Evolutionary conservation across 1,140 invertebrate genomes (phyloP).

Genomic region (Cataglyphis hispanica): DNA sequence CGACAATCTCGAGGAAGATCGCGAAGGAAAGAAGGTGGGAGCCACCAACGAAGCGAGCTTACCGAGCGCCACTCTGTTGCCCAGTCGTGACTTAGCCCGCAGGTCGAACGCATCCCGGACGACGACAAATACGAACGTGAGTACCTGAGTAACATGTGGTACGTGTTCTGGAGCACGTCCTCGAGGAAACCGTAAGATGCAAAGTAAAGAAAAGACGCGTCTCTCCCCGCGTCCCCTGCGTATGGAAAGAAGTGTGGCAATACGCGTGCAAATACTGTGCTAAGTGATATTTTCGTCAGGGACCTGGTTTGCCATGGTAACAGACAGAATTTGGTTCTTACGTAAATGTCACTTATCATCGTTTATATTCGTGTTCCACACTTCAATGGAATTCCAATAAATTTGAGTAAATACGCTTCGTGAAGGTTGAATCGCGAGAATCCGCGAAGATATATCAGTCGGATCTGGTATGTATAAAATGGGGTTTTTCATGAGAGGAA

Average conservation of each 20-base stretch:
- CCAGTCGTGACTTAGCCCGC: conserved; percentile 85
- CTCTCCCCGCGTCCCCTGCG: not conserved
- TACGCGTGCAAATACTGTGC: conserved; percentile 3
- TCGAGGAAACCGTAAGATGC: not conserved
- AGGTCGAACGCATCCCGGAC: conserved; percentile 81
- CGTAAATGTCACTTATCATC: conserved; percentile 19
- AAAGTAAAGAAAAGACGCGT: conserved; percentile 54
- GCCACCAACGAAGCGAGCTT: conserved; percentile 76
- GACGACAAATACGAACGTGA: conserved; percentile 75
- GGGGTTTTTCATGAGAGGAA: not conserved
- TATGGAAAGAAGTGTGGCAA: not conserved
- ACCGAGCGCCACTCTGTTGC: conserved; percentile 73
- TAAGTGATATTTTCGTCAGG: conserved; percentile 27
- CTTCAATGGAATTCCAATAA: conserved; percentile 1
- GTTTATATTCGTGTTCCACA: not conserved
- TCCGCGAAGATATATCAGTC: not conserved
- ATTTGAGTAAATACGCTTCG: conserved; percentile 11
- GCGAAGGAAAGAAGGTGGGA: conserved; percentile 76
- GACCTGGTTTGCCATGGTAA: not conserved
- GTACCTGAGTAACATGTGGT: conserved; percentile 73
- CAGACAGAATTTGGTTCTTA: not conserved
- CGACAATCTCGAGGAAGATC: conserved; percentile 70
- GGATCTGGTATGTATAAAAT: not conserved
- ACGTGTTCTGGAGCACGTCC: conserved; percentile 6
- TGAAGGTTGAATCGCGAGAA: conserved; percentile 9